Evolutionary conservation across 2,888 invertebrate species (phyloP), one percentile per base, ranked within the genome.

Genomic region (Micoletzkya japonica): DNA sequence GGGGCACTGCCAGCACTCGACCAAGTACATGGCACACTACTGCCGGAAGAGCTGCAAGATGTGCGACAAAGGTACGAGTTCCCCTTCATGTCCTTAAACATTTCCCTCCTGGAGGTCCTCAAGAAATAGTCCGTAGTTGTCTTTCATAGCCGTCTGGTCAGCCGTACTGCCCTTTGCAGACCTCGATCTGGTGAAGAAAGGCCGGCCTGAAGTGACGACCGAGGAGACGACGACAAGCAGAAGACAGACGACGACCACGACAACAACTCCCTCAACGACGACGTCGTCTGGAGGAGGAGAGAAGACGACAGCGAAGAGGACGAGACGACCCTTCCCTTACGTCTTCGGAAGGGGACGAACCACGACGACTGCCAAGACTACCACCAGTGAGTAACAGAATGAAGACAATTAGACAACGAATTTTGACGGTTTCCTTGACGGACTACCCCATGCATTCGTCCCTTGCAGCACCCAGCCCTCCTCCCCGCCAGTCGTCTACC

Each of bases 1-100:
- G n/a, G 86, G 85, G 2, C 86, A 85, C 68, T 85, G 85, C 68
- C 76, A 83, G 63, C 85, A 85, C 75, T 85, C 84, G 32, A 72
- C 75, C 59, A 86, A 85, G 66, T 85, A 85, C 72, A 85, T 85
- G 85, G 70, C 76, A 20, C 84, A 85, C 71, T 86, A 86, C 74
- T 85, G 85, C 70, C 69, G 84, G 37, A 81, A 81, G 63, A 72
- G 80, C 17, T 84, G 83, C 58, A 70, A 69, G 3, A 60, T 82
- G 36, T 82, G 83, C 73, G 52, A 64, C 34, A 58, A 57, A 4
- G 68, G 68, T 68, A 36, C 52, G 54, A 20, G n/a, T 36, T 10
- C 24, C 44, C 44, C 44, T 44, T 20, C 20, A 10, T 44, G 14
- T 44, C 44, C 20, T 20, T 44, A 44, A 44, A 44, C 44, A 44